Conservation (phyloP, 1,140 invertebrate species). For the Magallana ariakensis region DNA sequence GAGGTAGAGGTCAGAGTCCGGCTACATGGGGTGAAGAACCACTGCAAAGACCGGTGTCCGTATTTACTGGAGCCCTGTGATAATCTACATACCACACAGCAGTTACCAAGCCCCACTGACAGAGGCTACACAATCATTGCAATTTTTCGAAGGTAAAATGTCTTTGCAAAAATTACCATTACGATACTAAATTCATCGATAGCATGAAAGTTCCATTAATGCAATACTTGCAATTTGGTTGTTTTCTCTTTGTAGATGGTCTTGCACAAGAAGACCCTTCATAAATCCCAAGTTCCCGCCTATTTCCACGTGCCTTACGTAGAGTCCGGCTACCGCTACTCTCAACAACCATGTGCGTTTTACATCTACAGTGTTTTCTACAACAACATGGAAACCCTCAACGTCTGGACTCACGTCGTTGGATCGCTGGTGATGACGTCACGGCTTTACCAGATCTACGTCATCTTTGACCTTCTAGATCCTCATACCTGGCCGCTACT, state of each 20-base stretch:
- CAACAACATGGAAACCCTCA: conserved; percentile 25
- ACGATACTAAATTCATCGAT: too few species aligned
- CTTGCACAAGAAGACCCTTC: background rate
- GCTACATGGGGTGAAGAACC: too few species aligned
- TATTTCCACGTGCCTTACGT: conserved; percentile 29
- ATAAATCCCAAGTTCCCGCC: background rate
- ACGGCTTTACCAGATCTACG: background rate
- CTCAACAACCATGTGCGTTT: conserved; percentile 19
- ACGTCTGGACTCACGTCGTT: conserved; percentile 28
- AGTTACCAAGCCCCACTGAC: too few species aligned
- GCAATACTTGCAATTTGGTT: too few species aligned
- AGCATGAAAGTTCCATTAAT: too few species aligned
- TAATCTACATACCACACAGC: too few species aligned
- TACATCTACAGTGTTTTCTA: conserved; percentile 27
- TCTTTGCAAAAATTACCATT: too few species aligned
- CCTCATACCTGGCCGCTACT: background rate
- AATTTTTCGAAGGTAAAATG: too few species aligned
- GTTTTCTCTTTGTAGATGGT: background rate
- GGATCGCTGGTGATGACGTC: conserved; percentile 4
- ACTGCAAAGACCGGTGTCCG: too few species aligned
- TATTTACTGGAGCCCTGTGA: too few species aligned
- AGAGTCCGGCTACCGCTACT: conserved; percentile 6
- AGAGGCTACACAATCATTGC: too few species aligned
- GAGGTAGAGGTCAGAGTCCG: too few species aligned
- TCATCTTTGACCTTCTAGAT: background rate